Base-by-base conservation (phyloP, 2,888 invertebrate species). In the Polietes domitor region DNA sequence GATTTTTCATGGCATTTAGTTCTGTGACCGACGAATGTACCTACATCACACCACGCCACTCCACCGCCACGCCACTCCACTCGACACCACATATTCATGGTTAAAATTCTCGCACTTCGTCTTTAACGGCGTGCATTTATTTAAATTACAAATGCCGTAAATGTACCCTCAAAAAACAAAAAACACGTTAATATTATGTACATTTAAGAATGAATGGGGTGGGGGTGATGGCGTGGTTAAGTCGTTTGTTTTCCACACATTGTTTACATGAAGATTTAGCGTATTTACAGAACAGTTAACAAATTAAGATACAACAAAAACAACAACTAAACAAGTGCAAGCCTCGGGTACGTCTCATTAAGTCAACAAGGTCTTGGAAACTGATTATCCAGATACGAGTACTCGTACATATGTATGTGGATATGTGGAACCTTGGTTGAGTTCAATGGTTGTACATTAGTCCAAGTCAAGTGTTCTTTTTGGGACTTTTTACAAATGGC, bases 271-370 rank as follows among this genome's bases (percentile, higher is more conserved):
- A 74, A 58, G 76, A 41, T 55, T 65, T 65, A 37, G 32, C 47
- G 28, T 63, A 50, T 68, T 76, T 65, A 75, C 37, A 50, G 53
- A 55, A 76, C 65, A 68, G 76, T 76, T 76, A 76, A 21, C 76
- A 65, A 75, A 65, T 53, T 32, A 37, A 65, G 37, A 21, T 24
- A 24, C 26, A 24, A 10, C 10, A 53, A 3, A 9, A 19, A 10
- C 26, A 5, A 32, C 10, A 32, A 17, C 19, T 24, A 43, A 24
- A 15, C 47, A 47, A 15, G 19, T 65, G 63, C n/a, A 6, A 32
- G 32, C 28, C 32, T 63, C 32, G 10, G 17, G 32, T 17, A 10
- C 19, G 43, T 43, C 68, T 68, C 43, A 43, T 68, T 68, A 24
- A n/a, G 41, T n/a, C 37, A 68, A 68, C 68, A 43, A 68, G 68